Base-by-base conservation (phyloP, 2,797 vertebrate genomes). In the Chelon auratus region DNA sequence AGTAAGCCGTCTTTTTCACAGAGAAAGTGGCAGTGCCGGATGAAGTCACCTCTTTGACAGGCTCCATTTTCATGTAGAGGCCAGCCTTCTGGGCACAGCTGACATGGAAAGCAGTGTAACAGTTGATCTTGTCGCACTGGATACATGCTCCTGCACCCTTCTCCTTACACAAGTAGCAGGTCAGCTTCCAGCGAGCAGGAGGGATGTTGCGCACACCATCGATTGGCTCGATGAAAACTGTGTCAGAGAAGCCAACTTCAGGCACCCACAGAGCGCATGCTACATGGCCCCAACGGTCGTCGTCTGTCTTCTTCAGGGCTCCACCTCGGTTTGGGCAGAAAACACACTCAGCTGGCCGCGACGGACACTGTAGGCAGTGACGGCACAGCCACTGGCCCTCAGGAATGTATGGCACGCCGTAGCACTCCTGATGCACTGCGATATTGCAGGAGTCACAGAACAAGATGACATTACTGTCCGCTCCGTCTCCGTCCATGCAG, bases 351-450 rank as follows among this genome's bases (percentile, higher is more conserved):
- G 96, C 96, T 0, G 96, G 94, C 71, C 94, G 94, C 5, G 95
- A 92, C 9, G 96, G 96, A 62, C 96, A 94, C 93, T 98, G 97
- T 66, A 97, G 91, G 92, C 98, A 99, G 86, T 96, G 97, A 6
- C 98, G 95, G 84, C 98, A 99, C 52, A 99, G 94, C 98, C 98
- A 99, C 89, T 97, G 98, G 69, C 98, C 98, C 91, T 99, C 98
- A 0, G 98, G 98, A 88, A 99, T 95, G 88, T 99, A 97, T 75
- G 97, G 98, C 85, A 99, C 98, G 1, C 98, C 98, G 2, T 99
- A 99, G 91, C 98, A 99, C 93, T 99, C 98, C 93, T 99, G 98
- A 92, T 99, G 98, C 81, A 99, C 98, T 0, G 97, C 97, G 60
- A 99, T 94, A 83, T 99, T 98, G 92, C 98, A 99, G 83, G 96